Base-by-base conservation (phyloP, 2,888 invertebrate genomes). In the Reticulitermes lucifugus region DNA sequence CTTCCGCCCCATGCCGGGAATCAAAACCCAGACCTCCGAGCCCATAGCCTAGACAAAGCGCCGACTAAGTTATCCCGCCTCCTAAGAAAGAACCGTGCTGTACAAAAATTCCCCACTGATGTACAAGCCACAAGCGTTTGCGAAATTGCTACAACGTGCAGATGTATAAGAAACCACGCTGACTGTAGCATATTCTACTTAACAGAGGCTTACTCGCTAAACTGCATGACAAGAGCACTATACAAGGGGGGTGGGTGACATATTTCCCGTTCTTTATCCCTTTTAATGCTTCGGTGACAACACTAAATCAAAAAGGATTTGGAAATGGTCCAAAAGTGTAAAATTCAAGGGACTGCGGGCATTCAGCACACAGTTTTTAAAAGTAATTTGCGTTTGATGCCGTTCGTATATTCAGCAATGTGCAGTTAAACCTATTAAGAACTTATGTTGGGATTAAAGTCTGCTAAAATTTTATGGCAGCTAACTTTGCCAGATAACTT, bases 371-470 rank as follows among this genome's bases (percentile, higher is more conserved):
- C n/a, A 77, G 46, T 77, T 77, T 43, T 77, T 77, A 77, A 41
- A 65, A 77, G 51, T 77, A 77, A 77, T 77, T 77, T 77, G 10
- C 46, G n/a, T 51, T 77, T 77, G 51, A 77, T 77, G 9, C 22
- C 43, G 12, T 41, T 43, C 43, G 43, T 46, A n/a, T n/a, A 77
- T 46, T 73, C 73, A 35, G 73, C 29, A 77, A 5, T 77, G 51
- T 77, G 46, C n/a, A 77, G 51, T 46, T 46, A 77, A 51, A 43
- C 77, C n/a, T 77, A 77, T 77, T 77, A 77, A 77, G 43, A 77
- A 6, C 43, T 46, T 35, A 77, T 77, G 77, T 46, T 22, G n/a
- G 51, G 46, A 77, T 77, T 77, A 77, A 22, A 46, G 46, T 51
- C 43, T n/a, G 41, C 46, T 77, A 21, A 2, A 46, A 25, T 41